Conservation (phyloP, 2,797 vertebrate species). For the Menidia menidia region DNA sequence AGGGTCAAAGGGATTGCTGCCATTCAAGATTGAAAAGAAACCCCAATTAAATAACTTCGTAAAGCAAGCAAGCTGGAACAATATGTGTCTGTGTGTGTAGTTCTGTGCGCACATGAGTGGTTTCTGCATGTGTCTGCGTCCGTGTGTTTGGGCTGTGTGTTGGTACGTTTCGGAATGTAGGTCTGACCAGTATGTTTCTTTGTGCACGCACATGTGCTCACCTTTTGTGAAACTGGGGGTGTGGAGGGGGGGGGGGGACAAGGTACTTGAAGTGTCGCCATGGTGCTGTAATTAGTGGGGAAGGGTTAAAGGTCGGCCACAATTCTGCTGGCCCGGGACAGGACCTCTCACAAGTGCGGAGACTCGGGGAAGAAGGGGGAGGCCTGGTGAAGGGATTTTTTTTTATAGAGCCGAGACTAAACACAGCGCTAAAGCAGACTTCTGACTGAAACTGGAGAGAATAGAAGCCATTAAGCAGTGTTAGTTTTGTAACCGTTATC, state of each 20-base stretch:
- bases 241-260: constrained; percentile 38
- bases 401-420: constrained; percentile 59
- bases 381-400: constrained; percentile 36
- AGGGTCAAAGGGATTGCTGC: constrained; percentile 75
- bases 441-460: constrained; percentile 68
- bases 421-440: constrained; percentile 64
- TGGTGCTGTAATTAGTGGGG: constrained; percentile 93
- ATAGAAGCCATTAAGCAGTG: constrained; percentile 71
- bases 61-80: constrained; percentile 77
- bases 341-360: constrained; percentile 85
- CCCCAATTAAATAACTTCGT: constrained; percentile 91
- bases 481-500: constrained; percentile 78
- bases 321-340: constrained; percentile 86
- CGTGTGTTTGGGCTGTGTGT: constrained; percentile 11
- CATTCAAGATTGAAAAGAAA: constrained; percentile 81
- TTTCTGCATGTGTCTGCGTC: constrained; percentile 5
- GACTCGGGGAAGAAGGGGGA: constrained; percentile 34
- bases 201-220: constrained; percentile 40
- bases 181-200: constrained; percentile 32
- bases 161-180: constrained; percentile 45
- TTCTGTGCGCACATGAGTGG: not conserved
- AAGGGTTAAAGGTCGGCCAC: constrained; percentile 89
- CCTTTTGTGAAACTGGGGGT: constrained; percentile 48
- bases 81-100: constrained; percentile 27
- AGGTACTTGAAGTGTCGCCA: constrained; percentile 91